These are phyloP conservation scores for Camponotus fellah DNA, from an alignment of 2,888 invertebrate species.

Conservation along the genomic window DNA sequence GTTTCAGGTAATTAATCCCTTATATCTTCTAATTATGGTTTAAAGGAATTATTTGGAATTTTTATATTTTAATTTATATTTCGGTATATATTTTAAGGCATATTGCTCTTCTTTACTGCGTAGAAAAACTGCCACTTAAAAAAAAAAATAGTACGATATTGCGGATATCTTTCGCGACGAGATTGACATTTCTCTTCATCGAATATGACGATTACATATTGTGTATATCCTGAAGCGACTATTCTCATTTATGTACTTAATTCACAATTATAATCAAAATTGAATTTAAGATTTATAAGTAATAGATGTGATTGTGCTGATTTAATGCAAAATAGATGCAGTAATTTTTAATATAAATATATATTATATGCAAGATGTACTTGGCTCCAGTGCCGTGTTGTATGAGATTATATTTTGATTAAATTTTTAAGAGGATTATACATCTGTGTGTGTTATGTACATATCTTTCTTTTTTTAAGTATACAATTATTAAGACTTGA, in stretches of 20 bases:
- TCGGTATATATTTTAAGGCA: neutral
- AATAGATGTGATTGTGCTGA: conserved; percentile 20
- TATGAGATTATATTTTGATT: conserved; percentile 39
- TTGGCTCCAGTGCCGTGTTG: neutral
- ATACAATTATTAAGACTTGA: conserved; percentile 5
- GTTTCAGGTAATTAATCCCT: neutral
- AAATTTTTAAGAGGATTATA: conserved; percentile 31
- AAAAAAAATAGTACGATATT: conserved; percentile 1
- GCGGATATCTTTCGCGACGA: neutral
- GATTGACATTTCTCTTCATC: neutral
- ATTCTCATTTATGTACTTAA: conserved; percentile 37
- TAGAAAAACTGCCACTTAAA: neutral
- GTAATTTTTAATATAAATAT: conserved; percentile 4
- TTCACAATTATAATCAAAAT: neutral
- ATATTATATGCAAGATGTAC: conserved; percentile 39
- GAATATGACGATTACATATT: neutral
- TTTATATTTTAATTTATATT: neutral
- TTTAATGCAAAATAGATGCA: conserved; percentile 23
- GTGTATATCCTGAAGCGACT: conserved; percentile 5
- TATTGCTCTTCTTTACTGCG: neutral
- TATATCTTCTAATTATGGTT: conserved; percentile 2
- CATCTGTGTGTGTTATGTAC: neutral
- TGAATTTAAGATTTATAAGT: conserved; percentile 8
- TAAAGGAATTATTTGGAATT: neutral
- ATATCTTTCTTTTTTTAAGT: neutral